Conservation (phyloP, 2,113 vertebrate genomes). For the Melanocharis versteri region DNA sequence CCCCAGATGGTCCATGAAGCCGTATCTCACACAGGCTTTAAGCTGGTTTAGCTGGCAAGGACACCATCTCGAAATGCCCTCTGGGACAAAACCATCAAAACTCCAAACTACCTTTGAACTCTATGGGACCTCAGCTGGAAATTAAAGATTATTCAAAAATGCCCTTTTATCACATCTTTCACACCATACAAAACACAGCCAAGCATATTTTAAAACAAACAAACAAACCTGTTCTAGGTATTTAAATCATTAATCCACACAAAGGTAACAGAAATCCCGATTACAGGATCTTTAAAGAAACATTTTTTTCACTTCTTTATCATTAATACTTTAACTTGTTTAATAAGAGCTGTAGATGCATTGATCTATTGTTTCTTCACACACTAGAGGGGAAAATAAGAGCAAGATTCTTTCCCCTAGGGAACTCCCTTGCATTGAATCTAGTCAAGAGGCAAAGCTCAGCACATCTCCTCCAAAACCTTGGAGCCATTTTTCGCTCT, state of each 20-base stretch:
- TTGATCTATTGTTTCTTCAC: background rate
- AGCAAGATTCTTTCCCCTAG: background rate
- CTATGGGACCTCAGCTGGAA: background rate
- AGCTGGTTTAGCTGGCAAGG: background rate
- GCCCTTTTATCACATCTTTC: background rate
- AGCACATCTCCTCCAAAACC: background rate
- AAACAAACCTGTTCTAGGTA: background rate
- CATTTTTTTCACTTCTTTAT: background rate
- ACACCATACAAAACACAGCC: background rate
- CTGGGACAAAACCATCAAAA: background rate
- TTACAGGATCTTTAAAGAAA: background rate
- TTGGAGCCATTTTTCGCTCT: background rate
- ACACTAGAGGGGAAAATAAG: background rate
- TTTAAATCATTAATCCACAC: background rate
- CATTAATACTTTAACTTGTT: background rate
- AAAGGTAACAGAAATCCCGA: background rate
- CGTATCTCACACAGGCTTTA: fast-evolving
- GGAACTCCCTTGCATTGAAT: background rate
- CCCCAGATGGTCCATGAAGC: background rate
- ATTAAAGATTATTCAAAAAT: background rate
- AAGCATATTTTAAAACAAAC: background rate
- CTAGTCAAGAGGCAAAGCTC: background rate
- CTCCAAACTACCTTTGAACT: background rate
- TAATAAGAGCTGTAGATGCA: background rate
- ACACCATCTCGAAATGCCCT: background rate